These are phyloP conservation scores for Nymphicus hollandicus DNA, from an alignment of 2,113 vertebrate genomes.

Conservation along the genomic window DNA sequence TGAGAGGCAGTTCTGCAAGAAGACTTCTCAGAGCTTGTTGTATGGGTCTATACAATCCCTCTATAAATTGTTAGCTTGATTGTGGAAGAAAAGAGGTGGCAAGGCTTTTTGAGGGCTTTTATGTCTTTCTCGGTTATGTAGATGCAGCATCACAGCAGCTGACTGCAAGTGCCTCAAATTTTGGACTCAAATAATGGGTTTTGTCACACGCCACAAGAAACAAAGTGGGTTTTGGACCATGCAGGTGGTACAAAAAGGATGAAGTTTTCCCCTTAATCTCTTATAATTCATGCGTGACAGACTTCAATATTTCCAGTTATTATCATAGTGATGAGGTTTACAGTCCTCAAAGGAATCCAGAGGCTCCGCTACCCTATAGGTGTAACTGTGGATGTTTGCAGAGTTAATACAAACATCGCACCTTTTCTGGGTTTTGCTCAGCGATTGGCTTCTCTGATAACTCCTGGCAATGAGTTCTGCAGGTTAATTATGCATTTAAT, in stretches of 20 bases:
- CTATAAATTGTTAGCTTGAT: neutral
- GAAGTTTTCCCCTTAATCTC: neutral
- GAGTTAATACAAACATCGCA: neutral
- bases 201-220: neutral
- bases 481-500: conserved; percentile 70
- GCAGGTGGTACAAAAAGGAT: neutral
- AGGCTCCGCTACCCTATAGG: neutral
- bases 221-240: fast-evolving
- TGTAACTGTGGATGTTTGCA: neutral
- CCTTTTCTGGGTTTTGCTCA: neutral
- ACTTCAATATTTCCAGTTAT: neutral
- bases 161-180: neutral
- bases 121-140: neutral
- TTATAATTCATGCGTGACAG: fast-evolving
- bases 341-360: neutral
- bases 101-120: neutral
- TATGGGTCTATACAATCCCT: neutral
- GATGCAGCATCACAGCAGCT: neutral
- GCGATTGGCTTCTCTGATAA: neutral
- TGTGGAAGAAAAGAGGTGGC: no score
- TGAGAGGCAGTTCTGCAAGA: neutral
- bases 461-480: conserved; percentile 60
- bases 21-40: neutral
- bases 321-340: neutral
- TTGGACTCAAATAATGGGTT: neutral